Percentiles rank a stretch among this genome's conserved stretches.
These are phyloP conservation scores for Leptodactylus fuscus DNA, from an alignment of 2,113 vertebrate genomes.

Conservation along the genomic window DNA sequence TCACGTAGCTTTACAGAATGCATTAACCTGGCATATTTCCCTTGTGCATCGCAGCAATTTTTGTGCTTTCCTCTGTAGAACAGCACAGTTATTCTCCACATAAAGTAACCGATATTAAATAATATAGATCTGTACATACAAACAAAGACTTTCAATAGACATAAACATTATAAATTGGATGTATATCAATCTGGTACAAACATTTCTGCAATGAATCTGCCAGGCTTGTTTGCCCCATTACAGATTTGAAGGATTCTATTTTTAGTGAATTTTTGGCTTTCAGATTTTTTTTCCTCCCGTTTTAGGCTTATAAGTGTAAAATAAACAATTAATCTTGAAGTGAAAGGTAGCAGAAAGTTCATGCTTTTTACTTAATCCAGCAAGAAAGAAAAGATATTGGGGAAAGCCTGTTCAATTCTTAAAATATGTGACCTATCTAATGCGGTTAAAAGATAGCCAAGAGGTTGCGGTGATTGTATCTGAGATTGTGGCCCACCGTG, in stretches of 20 bases:
- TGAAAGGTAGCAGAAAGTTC: slow-evolving; percentile 39
- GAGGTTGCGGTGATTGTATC: slow-evolving; percentile 71
- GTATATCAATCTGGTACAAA: too few species aligned
- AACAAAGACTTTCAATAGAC: neutral
- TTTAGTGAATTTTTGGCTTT: neutral
- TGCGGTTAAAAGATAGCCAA: slow-evolving; percentile 69
- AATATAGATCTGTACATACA: neutral
- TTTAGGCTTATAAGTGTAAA: neutral
- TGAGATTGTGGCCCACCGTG: slow-evolving; percentile 66
- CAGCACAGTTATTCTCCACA: slow-evolving; percentile 54
- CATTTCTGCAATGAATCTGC: too few species aligned
- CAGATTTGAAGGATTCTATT: neutral
- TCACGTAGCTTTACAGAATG: slow-evolving; percentile 62
- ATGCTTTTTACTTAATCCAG: slow-evolving; percentile 25
- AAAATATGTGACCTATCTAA: slow-evolving; percentile 66
- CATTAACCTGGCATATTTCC: slow-evolving; percentile 58
- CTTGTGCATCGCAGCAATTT: slow-evolving; percentile 43
- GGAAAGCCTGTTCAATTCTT: slow-evolving; percentile 51
- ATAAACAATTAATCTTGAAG: slow-evolving; percentile 14
- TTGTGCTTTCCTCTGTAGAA: slow-evolving; percentile 58
- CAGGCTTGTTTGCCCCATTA: too few species aligned
- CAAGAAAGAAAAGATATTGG: neutral
- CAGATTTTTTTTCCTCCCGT: neutral
- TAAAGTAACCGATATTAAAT: slow-evolving; percentile 53
- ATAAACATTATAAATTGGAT: too few species aligned